Evolutionary conservation across 2,113 vertebrate genomes (phyloP).

Genomic region (Erpornis zantholeuca): DNA sequence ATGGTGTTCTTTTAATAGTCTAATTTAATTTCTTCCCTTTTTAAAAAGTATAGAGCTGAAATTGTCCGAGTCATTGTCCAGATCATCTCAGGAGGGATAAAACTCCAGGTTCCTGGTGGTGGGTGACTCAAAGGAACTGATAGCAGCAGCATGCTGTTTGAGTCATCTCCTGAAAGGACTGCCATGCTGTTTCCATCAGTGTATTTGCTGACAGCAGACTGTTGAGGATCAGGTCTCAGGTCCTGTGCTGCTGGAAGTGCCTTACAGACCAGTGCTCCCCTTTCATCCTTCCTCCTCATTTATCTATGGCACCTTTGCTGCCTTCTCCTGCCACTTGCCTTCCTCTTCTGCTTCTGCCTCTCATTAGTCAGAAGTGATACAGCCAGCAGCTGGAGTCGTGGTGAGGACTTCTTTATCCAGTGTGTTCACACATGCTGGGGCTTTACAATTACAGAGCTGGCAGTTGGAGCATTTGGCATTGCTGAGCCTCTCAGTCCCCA

Average conservation of each 20-base stretch:
- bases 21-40: not conserved
- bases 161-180: not conserved
- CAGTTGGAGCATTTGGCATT: not conserved
- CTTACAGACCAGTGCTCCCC: not conserved
- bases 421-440: not conserved
- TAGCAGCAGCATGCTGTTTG: not conserved
- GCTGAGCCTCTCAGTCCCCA: not conserved
- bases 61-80: not conserved
- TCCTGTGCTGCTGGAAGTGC: not conserved
- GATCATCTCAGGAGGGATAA: not conserved
- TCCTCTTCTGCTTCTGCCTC: slow-evolving; percentile 21
- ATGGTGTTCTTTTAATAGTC: not conserved
- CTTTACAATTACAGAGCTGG: not conserved
- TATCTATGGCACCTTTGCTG: not conserved
- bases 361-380: slow-evolving; percentile 8
- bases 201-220: not conserved
- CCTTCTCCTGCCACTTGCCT: not conserved
- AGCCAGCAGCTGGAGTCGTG: not conserved
- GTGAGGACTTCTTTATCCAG: slow-evolving; percentile 18
- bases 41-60: not conserved
- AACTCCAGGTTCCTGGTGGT: not conserved
- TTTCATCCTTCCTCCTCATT: not conserved
- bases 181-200: not conserved
- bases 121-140: not conserved
- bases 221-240: not conserved